Evolutionary conservation across 2,888 invertebrate genomes (phyloP).

Genomic region (Hemistola chrysoprasaria): DNA sequence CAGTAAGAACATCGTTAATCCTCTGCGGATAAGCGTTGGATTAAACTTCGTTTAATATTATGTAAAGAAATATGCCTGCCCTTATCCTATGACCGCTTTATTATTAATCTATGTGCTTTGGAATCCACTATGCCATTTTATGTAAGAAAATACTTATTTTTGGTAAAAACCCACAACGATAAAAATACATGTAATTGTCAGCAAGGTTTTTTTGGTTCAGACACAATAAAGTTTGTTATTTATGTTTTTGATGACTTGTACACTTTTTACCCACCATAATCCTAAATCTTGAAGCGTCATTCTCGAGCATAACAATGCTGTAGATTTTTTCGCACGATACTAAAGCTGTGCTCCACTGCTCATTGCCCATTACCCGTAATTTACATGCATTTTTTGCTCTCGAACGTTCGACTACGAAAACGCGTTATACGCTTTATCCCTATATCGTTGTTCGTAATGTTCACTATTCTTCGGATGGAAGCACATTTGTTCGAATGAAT

Average conservation of each 20-base stretch:
- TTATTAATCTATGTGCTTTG: background rate
- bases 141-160: too few relatives aligned
- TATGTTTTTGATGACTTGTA: too few relatives aligned
- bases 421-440: constrained; percentile 10
- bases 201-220: too few relatives aligned
- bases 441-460: constrained; percentile 13
- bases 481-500: background rate
- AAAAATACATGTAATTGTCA: too few relatives aligned
- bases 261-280: constrained; percentile 32
- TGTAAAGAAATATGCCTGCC: constrained; percentile 6
- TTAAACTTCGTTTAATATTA: constrained; percentile 10
- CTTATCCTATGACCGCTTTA: background rate
- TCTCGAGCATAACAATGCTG: constrained; percentile 48
- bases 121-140: background rate
- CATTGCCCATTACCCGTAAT: constrained; percentile 57
- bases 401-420: constrained; percentile 22
- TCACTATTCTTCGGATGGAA: background rate
- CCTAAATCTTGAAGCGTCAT: constrained; percentile 40
- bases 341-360: too few relatives aligned
- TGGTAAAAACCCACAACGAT: too few relatives aligned
- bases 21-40: constrained; percentile 8
- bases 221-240: too few relatives aligned
- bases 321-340: constrained; percentile 65
- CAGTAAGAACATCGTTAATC: constrained; percentile 1
- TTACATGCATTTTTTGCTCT: constrained; percentile 53